These are phyloP conservation scores for Chrysolina haemoptera DNA, from an alignment of 2,888 invertebrate species.

Conservation along the genomic window DNA sequence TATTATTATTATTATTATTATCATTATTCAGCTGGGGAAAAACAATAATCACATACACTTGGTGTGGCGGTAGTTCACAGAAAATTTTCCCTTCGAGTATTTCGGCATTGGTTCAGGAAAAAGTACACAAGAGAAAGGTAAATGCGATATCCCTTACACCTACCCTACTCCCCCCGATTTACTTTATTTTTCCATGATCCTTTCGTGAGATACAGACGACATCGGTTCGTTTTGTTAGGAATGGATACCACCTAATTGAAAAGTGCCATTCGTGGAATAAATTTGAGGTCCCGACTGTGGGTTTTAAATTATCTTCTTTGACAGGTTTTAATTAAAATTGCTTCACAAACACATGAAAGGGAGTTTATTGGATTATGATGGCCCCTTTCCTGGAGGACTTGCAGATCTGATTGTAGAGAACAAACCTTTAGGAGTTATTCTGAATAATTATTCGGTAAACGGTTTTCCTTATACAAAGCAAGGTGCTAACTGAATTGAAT, in stretches of 20 bases:
- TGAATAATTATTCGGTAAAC: background rate
- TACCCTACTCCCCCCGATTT: background rate
- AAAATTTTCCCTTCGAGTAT: too few species aligned
- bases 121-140: background rate
- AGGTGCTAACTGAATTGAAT: too few species aligned
- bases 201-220: constrained; percentile 6
- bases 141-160: background rate
- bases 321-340: constrained; percentile 37
- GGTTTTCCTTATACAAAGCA: too few species aligned
- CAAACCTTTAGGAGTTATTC: background rate
- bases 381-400: constrained; percentile 26
- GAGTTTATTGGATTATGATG: constrained; percentile 35
- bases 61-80: too few species aligned
- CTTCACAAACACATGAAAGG: constrained; percentile 31
- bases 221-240: constrained; percentile 5
- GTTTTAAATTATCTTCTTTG: constrained; percentile 38
- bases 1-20: too few species aligned
- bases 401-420: constrained; percentile 16
- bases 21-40: too few species aligned
- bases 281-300: constrained; percentile 26
- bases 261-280: constrained; percentile 25
- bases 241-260: constrained; percentile 21
- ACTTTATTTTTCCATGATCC: constrained; percentile 13
- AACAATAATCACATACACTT: too few species aligned
- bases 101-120: background rate